Evolutionary conservation across 2,888 invertebrate species (phyloP).

Genomic region (Platerodrilus igneus): DNA sequence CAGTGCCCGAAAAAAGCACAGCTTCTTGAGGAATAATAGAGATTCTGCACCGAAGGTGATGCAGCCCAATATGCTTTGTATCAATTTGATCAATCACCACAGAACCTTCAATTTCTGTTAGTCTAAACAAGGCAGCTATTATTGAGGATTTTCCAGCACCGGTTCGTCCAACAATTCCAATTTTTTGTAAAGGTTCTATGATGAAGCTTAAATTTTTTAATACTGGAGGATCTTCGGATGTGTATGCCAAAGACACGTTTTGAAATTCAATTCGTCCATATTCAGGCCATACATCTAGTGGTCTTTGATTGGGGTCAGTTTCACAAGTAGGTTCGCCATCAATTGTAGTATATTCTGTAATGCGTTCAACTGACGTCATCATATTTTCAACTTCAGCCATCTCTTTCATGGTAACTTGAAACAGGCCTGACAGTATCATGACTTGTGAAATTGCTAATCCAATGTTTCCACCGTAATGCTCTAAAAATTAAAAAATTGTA

Average conservation of each 20-base stretch:
- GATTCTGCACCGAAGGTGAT: conserved; percentile 69
- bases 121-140: conserved; percentile 73
- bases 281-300: conserved; percentile 67
- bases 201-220: conserved; percentile 65
- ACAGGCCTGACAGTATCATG: conserved; percentile 67
- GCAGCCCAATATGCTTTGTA: conserved; percentile 65
- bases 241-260: conserved; percentile 67
- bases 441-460: conserved; percentile 79
- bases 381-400: conserved; percentile 82
- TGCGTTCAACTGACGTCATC: conserved; percentile 85
- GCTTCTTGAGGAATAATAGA: conserved; percentile 89
- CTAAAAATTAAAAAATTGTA: too few species aligned
- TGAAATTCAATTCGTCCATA: conserved; percentile 65
- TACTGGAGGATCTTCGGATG: conserved; percentile 65
- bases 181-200: conserved; percentile 65
- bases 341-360: conserved; percentile 70
- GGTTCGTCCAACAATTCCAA: conserved; percentile 78
- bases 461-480: conserved; percentile 64
- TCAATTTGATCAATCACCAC: conserved; percentile 78
- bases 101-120: conserved; percentile 72
- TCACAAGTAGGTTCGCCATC: conserved; percentile 64
- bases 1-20: conserved; percentile 78
- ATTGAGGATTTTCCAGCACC: conserved; percentile 80
- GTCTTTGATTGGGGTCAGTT: conserved; percentile 62
- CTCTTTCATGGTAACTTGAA: conserved; percentile 67